Evolutionary conservation across 2,113 vertebrate genomes (phyloP), one percentile per base, ranked within the genome.

Genomic region (Podarcis cretensis): DNA sequence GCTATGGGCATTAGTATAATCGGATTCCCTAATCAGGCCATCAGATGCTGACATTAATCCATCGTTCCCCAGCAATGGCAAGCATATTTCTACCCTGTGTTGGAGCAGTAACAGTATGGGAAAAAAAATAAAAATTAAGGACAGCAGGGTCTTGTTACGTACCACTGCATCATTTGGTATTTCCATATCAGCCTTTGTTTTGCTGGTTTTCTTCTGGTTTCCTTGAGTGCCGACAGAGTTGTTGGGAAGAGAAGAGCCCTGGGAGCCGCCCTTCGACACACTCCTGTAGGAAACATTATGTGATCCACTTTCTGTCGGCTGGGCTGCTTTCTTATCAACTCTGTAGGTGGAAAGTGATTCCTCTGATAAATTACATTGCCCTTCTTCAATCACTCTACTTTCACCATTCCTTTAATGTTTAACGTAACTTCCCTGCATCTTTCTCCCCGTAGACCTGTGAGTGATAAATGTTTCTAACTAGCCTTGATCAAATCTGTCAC

Each of bases 261-360:
- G 97, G 89, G 96, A 96, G 95, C 94, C 97, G 96, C 97, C 97
- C 97, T 98, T 98, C 94, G 96, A 96, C 91, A 96, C 88, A n/a
- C 93, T 97, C 96, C 98, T 98, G 97, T 85, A 94, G 97, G 96
- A 96, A 97, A 97, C 90, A 96, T 95, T 94, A 97, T 97, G 97
- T 97, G 97, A 98, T 98, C 96, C 94, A 93, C 96, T 97, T 96
- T 97, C 96, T 93, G 95, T 95, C 95, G 94, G 96, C 93, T 89
- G 90, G 95, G 93, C 90, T 94, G 94, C 96, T 96, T 97, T 97
- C 96, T 97, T 97, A 98, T 98, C 97, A 97, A 97, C 97, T 97
- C 97, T 96, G 94, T 95, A 97, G 96, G 96, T 97, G 96, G 91
- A 97, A 96, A 96, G 96, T 91, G 94, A 97, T 96, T 96, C 95